Evolutionary conservation across 2,797 vertebrate species (phyloP).

Genomic region (Rhinella marina): DNA sequence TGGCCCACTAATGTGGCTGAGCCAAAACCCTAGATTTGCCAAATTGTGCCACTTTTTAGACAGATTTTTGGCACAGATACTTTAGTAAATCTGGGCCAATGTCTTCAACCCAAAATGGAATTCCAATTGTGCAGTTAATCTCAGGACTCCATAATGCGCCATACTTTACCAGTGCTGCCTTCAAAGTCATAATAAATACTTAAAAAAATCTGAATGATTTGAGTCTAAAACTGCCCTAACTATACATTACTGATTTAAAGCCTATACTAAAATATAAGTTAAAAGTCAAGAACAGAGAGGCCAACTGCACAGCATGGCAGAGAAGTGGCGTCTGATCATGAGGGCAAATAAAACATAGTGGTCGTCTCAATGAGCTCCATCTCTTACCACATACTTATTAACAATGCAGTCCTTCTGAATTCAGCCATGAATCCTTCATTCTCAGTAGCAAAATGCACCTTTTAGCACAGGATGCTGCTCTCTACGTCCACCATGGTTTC

Average conservation of each 20-base stretch:
- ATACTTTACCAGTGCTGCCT: neutral
- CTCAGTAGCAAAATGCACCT: neutral
- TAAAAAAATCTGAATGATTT: neutral
- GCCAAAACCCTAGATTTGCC: no score
- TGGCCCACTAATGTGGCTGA: neutral
- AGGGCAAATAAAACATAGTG: neutral
- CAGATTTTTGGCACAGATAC: no score
- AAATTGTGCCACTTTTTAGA: no score
- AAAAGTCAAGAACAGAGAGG: neutral
- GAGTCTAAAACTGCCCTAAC: neutral
- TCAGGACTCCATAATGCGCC: neutral
- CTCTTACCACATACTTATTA: neutral
- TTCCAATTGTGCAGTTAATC: neutral
- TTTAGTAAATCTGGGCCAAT: neutral
- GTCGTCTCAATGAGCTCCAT: neutral
- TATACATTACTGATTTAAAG: neutral
- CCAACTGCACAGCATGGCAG: neutral
- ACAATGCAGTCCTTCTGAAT: neutral
- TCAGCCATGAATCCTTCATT: neutral
- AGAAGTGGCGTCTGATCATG: neutral
- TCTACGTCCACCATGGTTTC: neutral
- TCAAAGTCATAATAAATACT: neutral
- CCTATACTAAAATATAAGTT: slow-evolving; percentile 1
- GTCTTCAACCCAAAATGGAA: neutral
- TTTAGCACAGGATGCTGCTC: neutral